Conservation (phyloP, 2,888 invertebrate species). For the Tuta absoluta region DNA sequence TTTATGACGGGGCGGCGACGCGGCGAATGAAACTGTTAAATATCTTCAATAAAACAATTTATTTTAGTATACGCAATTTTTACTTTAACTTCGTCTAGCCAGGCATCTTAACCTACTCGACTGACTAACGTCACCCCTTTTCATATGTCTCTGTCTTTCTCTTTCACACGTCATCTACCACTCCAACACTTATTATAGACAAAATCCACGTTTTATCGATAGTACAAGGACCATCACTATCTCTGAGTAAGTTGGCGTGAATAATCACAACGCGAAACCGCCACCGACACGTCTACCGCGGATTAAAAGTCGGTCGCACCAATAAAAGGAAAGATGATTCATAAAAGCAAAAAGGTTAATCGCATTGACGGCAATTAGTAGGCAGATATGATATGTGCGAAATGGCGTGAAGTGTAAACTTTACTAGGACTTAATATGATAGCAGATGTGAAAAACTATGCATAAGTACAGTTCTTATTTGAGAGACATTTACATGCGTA, state of each 20-base stretch:
- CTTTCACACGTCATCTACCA: too few species aligned
- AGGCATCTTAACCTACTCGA: too few species aligned
- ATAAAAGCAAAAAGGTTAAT: conserved; percentile 29
- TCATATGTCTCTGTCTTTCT: too few species aligned
- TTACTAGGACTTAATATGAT: background rate
- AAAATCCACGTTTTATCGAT: background rate
- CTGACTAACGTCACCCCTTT: too few species aligned
- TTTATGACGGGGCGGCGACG: too few species aligned
- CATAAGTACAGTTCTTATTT: background rate
- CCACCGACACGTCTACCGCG: conserved; percentile 55
- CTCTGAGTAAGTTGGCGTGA: conserved; percentile 63
- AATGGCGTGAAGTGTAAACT: background rate
- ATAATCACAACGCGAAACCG: conserved; percentile 65
- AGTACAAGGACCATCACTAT: background rate
- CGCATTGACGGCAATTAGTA: conserved; percentile 40
- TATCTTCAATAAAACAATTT: too few species aligned
- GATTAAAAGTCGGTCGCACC: conserved; percentile 45
- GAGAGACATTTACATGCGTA: too few species aligned
- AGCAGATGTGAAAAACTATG: background rate
- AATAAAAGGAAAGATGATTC: conserved; percentile 17
- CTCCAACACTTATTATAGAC: too few species aligned
- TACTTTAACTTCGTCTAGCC: too few species aligned
- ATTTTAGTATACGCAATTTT: too few species aligned
- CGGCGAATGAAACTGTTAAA: too few species aligned
- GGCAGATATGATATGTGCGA: conserved; percentile 28